Percentiles rank a stretch among this genome's conserved stretches.
Conservation (phyloP, 1,140 invertebrate genomes). For the Cecropterus lyciades region DNA sequence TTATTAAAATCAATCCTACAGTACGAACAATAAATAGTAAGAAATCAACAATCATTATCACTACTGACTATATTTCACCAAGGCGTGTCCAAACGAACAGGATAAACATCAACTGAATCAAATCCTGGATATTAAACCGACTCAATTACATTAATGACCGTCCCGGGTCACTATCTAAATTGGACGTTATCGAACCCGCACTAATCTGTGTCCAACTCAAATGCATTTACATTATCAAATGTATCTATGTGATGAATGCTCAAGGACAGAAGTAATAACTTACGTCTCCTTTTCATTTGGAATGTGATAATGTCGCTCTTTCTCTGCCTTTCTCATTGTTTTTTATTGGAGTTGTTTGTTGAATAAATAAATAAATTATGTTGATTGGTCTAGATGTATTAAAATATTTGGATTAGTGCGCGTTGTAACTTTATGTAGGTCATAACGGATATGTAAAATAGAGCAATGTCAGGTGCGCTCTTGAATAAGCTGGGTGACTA, state of each 20-base stretch:
- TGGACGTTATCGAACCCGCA: slow-evolving; percentile 29
- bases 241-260: slow-evolving; percentile 16
- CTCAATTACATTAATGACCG: slow-evolving; percentile 31
- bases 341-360: too few relatives aligned
- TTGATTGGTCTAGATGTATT: too few relatives aligned
- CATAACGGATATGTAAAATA: too few relatives aligned
- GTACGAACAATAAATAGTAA: too few relatives aligned
- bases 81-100: slow-evolving; percentile 7
- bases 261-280: background rate
- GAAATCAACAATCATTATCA: background rate
- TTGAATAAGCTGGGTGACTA: too few relatives aligned
- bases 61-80: background rate
- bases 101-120: slow-evolving; percentile 18
- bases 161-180: slow-evolving; percentile 32
- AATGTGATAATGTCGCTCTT: background rate
- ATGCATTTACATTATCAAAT: slow-evolving; percentile 26
- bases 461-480: too few relatives aligned
- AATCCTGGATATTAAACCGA: slow-evolving; percentile 31
- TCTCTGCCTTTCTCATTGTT: too few relatives aligned
- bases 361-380: too few relatives aligned
- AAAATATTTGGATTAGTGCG: too few relatives aligned
- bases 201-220: slow-evolving; percentile 33
- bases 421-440: too few relatives aligned
- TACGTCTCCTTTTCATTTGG: background rate
- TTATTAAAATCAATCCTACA: too few relatives aligned